Percentiles rank a stretch among this genome's conserved stretches.
These are phyloP conservation scores for Lochmaea capreae DNA, from an alignment of 2,888 invertebrate genomes.

Conservation along the genomic window DNA sequence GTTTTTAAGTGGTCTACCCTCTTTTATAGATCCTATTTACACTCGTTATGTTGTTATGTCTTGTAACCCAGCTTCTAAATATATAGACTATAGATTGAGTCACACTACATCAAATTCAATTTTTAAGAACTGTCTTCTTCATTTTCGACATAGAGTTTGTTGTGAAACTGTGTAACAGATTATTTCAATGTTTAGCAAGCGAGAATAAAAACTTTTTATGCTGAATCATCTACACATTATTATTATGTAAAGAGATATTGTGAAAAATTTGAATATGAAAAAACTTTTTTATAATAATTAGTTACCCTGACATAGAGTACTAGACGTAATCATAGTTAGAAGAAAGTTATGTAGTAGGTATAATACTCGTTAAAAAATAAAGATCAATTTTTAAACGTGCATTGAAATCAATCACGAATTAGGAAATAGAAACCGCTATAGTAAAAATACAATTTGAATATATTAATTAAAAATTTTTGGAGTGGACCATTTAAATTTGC, in stretches of 20 bases:
- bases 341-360: too few relatives aligned
- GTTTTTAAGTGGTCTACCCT: too few relatives aligned
- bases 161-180: slow-evolving; percentile 33
- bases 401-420: not conserved
- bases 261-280: not conserved
- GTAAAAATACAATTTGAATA: not conserved
- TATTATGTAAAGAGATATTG: not conserved
- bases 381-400: not conserved
- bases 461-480: not conserved
- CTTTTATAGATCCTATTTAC: too few relatives aligned
- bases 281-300: slow-evolving; percentile 4
- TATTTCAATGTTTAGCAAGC: not conserved
- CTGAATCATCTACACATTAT: slow-evolving; percentile 7
- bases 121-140: too few relatives aligned
- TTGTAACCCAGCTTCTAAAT: too few relatives aligned
- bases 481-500: not conserved
- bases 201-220: not conserved
- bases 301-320: slow-evolving; percentile 3
- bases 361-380: not conserved
- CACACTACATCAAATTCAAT: not conserved
- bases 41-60: too few relatives aligned
- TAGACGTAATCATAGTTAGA: too few relatives aligned
- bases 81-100: too few relatives aligned
- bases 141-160: not conserved
- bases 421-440: not conserved